Evolutionary conservation across 2,888 invertebrate genomes (phyloP).

Genomic region (Ectobius pallidus): DNA sequence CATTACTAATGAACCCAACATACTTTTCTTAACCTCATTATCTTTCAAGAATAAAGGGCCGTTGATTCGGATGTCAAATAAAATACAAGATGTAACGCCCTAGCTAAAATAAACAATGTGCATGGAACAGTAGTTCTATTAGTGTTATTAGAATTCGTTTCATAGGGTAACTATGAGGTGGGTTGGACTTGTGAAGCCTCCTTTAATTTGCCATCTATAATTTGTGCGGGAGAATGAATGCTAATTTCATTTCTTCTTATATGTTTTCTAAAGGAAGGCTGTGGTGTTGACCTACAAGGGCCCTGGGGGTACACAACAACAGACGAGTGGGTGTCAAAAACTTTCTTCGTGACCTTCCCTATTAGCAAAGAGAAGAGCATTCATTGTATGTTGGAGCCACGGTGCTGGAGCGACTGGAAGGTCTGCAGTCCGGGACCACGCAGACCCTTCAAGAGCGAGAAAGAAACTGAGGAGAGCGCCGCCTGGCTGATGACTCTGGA

Average conservation of each 20-base stretch:
- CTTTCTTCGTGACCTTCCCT: conserved; percentile 13
- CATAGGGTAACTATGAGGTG: neutral
- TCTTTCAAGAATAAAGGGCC: neutral
- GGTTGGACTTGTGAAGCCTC: neutral
- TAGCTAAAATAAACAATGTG: conserved; percentile 13
- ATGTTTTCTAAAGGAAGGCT: neutral
- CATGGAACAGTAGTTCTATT: neutral
- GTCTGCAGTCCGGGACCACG: too few species aligned
- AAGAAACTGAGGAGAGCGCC: conserved; percentile 30
- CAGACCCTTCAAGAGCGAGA: neutral
- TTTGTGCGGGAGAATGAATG: conserved; percentile 10
- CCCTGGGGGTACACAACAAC: neutral
- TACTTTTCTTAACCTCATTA: neutral
- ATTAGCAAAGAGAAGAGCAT: neutral
- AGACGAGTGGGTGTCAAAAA: conserved; percentile 11
- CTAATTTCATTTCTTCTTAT: neutral
- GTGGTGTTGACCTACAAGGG: neutral
- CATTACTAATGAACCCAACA: conserved; percentile 7
- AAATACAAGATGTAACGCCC: conserved; percentile 13
- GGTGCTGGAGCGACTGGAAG: neutral
- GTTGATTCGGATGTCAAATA: neutral
- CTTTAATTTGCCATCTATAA: conserved; percentile 12
- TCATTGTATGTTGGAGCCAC: neutral
- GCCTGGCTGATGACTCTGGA: conserved; percentile 21
- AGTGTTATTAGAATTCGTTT: conserved; percentile 3